Percentiles rank a stretch among this genome's conserved stretches.
phyloP scores from a whole-genome alignment of 1,140 invertebrate species.

The Caenorhabditis briggsae region DNA sequence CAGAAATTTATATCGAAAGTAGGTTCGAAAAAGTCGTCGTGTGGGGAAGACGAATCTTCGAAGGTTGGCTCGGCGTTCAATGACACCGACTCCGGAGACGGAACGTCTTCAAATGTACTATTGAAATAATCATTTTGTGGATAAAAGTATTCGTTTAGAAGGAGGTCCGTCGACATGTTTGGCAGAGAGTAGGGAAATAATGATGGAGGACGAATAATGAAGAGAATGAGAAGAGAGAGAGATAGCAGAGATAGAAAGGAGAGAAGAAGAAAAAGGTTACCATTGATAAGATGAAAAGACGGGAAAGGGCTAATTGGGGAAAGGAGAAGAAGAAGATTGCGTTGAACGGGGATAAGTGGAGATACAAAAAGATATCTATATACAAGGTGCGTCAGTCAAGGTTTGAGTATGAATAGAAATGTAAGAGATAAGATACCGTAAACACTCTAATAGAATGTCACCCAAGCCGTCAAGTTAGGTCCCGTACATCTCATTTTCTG shows the following conservation, averaged over 20 bases:
- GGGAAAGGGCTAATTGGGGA: conserved; percentile 27
- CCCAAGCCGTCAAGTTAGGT: too few relatives aligned
- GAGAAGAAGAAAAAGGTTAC: neutral
- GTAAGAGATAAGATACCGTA: too few relatives aligned
- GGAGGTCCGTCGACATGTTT: conserved; percentile 32
- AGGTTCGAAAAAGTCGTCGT: neutral
- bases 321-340: neutral
- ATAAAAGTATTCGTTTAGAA: conserved; percentile 38
- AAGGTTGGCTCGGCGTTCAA: too few relatives aligned
- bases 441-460: too few relatives aligned
- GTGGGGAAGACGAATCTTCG: neutral
- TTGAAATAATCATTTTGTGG: conserved; percentile 15
- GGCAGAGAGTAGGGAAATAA: neutral
- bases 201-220: neutral
- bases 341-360: neutral
- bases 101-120: conserved; percentile 15
- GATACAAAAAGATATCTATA: neutral
- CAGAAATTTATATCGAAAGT: conserved; percentile 33
- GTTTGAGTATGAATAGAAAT: too few relatives aligned
- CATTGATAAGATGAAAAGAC: conserved; percentile 34
- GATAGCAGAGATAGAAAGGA: conserved; percentile 13
- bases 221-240: neutral
- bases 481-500: too few relatives aligned
- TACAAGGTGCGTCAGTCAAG: too few relatives aligned
- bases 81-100: neutral